These are phyloP conservation scores for Aldrovandia affinis DNA, from an alignment of 2,797 vertebrate genomes.

Conservation along the genomic window DNA sequence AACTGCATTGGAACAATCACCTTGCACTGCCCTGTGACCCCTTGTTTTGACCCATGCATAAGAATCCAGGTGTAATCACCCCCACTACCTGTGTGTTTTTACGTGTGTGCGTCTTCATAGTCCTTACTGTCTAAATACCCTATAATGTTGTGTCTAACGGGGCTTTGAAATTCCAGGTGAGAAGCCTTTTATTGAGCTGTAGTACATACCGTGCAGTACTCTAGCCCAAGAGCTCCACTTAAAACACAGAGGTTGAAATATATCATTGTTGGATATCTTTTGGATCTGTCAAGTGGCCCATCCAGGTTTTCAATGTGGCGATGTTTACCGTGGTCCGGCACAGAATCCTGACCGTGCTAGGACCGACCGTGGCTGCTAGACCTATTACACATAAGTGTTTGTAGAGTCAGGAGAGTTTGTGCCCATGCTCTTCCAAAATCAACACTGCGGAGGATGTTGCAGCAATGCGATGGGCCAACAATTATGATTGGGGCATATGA, in stretches of 20 bases:
- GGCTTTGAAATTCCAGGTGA: background rate
- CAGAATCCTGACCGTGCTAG: too few species aligned
- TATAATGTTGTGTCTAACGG: background rate
- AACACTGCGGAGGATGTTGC: background rate
- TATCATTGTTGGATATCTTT: too few species aligned
- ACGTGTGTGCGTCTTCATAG: too few species aligned
- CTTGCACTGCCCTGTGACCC: background rate
- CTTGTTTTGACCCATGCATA: background rate
- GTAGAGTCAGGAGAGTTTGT: too few species aligned
- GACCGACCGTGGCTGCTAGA: too few species aligned
- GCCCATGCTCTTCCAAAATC: background rate
- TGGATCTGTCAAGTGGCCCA: background rate
- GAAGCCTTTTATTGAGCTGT: background rate
- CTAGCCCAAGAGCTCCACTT: background rate
- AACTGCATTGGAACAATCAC: background rate
- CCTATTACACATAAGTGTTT: too few species aligned
- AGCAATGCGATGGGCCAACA: background rate
- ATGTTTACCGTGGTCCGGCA: too few species aligned
- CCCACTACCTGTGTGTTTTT: too few species aligned
- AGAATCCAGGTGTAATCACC: background rate
- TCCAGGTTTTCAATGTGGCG: background rate
- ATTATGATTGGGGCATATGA: background rate
- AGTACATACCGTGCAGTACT: background rate
- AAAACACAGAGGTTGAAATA: background rate
- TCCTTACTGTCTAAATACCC: background rate